Base-by-base conservation (phyloP, 1,140 invertebrate species). In the Berghia stephanieae region DNA sequence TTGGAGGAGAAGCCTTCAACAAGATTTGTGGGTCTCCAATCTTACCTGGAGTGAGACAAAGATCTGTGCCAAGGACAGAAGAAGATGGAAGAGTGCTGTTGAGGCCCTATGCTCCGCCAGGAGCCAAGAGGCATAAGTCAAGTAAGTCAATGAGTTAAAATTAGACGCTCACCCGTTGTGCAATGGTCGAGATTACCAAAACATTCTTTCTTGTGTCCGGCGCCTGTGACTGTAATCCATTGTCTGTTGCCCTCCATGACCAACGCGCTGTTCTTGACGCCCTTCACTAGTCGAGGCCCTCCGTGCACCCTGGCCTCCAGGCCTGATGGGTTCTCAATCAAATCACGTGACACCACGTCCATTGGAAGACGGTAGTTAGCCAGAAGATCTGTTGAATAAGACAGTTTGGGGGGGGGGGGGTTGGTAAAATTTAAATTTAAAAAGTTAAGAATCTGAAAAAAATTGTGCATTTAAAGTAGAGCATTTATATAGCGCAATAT, bases 111-210 rank as follows among this genome's bases (percentile, higher is more conserved):
- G n/a, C n/a, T n/a, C n/a, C n/a, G n/a, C n/a, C n/a, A n/a, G n/a
- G n/a, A n/a, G n/a, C n/a, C n/a, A n/a, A n/a, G n/a, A n/a, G n/a
- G n/a, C n/a, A n/a, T n/a, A n/a, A n/a, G n/a, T n/a, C n/a, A n/a
- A n/a, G n/a, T 63, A 63, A 21, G 8, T 31, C 57, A 16, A 63
- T 27, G 10, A 27, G 27, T 68, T 16, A 31, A 24, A 36, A 43
- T 55, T 72, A n/a, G 1, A 73, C 71, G 46, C 82, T 60, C 79
- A 88, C 87, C 87, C 63, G 80, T 79, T 10, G 80, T 71, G 70
- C 88, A 89, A 21, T 81, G 79, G 6, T 81, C 82, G 36, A 89
- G 81, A 69, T 89, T 85, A 6, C 87, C 87, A 67, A 89, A 83
- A 77, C 88, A 89, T 79, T 89, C 88, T 36, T 79, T 49, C 71